These are phyloP conservation scores for Peromyscus leucopus DNA, from an alignment of 2,113 vertebrate genomes.

Conservation along the genomic window DNA sequence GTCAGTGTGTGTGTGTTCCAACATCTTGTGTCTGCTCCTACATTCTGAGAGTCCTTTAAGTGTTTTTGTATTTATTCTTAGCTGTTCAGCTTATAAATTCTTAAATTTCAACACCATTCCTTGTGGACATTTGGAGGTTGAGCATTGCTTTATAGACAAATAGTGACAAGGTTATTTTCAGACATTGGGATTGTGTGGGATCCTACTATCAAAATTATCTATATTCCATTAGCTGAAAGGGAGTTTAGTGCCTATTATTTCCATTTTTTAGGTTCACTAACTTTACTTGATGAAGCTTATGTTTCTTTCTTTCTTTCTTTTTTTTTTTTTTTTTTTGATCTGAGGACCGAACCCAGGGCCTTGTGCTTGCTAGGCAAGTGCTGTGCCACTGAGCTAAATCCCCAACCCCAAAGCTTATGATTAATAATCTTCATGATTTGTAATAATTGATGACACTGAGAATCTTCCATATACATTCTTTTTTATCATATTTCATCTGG, in stretches of 20 bases:
- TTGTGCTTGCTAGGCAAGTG: no score
- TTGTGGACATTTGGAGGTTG: not conserved
- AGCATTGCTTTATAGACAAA: not conserved
- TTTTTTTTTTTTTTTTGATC: no score
- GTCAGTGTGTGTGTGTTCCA: no score
- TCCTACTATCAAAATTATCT: not conserved
- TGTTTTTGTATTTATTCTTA: not conserved
- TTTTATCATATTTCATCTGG: not conserved
- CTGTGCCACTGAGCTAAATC: no score
- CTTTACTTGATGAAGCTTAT: not conserved
- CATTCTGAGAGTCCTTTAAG: not conserved
- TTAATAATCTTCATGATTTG: not conserved
- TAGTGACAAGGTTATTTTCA: not conserved
- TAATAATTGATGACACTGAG: not conserved
- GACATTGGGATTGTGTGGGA: not conserved
- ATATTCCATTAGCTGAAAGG: not conserved
- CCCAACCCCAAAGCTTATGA: not conserved
- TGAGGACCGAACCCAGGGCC: no score
- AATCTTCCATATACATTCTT: not conserved
- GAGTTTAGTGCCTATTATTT: not conserved
- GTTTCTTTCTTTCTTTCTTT: not conserved
- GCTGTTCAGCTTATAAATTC: not conserved
- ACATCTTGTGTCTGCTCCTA: not conserved
- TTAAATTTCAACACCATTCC: not conserved
- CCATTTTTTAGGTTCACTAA: not conserved